These are phyloP conservation scores for Muschampia plurimacula DNA, from an alignment of 2,888 invertebrate genomes.

Conservation along the genomic window DNA sequence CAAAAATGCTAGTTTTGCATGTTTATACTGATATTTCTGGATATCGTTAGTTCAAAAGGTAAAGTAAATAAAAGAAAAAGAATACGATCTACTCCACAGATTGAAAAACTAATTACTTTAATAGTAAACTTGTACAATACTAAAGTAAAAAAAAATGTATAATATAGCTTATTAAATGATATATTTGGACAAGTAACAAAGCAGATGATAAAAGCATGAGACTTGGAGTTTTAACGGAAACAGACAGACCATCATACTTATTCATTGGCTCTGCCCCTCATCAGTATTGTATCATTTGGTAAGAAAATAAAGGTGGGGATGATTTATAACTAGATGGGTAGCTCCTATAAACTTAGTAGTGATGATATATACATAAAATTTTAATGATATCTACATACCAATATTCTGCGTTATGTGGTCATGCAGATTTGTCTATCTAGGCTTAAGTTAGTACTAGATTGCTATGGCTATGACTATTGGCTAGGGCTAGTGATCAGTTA, in stretches of 20 bases:
- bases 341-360: not conserved
- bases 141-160: not conserved
- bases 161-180: not conserved
- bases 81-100: not conserved
- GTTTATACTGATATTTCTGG: not conserved
- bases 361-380: too few relatives aligned
- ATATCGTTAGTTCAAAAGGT: not conserved
- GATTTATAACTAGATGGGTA: not conserved
- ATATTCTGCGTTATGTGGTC: too few relatives aligned
- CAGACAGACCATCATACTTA: not conserved
- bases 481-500: constrained; percentile 36
- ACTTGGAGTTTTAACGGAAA: not conserved
- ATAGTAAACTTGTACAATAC: not conserved
- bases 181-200: constrained; percentile 3
- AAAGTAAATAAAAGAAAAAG: not conserved
- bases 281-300: not conserved
- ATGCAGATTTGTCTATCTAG: constrained; percentile 22
- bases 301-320: not conserved
- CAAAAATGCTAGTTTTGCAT: not conserved
- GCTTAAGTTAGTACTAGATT: constrained; percentile 26
- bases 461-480: constrained; percentile 2
- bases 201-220: constrained; percentile 18
- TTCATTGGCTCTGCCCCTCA: constrained; percentile 1
- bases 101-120: not conserved
- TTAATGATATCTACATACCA: too few relatives aligned